These are phyloP conservation scores for Simalia tracyae DNA, from an alignment of 2,797 vertebrate genomes.

Conservation along the genomic window DNA sequence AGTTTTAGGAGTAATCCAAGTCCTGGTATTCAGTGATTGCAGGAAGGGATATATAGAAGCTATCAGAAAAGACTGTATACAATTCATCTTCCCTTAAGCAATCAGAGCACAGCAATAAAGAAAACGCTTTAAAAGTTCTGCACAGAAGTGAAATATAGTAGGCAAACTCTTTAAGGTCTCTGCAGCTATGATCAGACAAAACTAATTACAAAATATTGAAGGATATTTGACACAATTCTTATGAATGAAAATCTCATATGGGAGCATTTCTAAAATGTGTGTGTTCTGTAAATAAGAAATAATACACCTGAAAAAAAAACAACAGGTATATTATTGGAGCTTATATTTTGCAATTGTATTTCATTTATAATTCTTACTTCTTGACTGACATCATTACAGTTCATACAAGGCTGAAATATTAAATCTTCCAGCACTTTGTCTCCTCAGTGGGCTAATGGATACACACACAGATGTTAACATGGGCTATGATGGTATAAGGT, in stretches of 20 bases:
- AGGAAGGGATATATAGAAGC: background rate
- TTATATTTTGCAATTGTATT: conserved; percentile 51
- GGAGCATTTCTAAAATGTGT: conserved; percentile 3
- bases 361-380: conserved; percentile 31
- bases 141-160: background rate
- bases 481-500: conserved; percentile 13
- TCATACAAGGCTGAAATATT: conserved; percentile 7
- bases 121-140: background rate
- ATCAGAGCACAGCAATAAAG: background rate
- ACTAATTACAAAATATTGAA: background rate
- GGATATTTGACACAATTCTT: background rate
- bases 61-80: background rate
- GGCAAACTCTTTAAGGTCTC: conserved; percentile 4
- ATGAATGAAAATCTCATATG: background rate
- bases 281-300: conserved; percentile 9
- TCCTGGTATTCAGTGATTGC: background rate
- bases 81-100: background rate
- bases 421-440: conserved; percentile 21
- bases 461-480: conserved; percentile 38
- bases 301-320: conserved; percentile 59
- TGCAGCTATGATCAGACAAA: conserved; percentile 1
- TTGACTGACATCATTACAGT: background rate
- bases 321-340: conserved; percentile 51
- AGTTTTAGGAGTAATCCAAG: background rate
- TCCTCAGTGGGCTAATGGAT: conserved; percentile 51